phyloP scores from a whole-genome alignment of 2,113 vertebrate species.

The Solenodon paradoxus region DNA sequence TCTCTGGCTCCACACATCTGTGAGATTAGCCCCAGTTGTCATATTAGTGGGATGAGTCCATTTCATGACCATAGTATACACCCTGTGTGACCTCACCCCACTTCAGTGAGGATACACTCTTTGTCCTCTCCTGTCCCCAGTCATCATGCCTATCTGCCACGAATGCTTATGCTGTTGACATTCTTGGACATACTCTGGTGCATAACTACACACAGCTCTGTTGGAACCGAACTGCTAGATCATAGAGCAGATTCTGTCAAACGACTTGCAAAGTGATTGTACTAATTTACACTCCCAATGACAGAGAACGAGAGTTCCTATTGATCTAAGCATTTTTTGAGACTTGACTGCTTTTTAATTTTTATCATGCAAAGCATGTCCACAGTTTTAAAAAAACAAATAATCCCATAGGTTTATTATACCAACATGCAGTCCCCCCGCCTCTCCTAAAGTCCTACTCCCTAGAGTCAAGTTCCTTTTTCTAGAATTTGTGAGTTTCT shows the following conservation, averaged over 20 bases:
- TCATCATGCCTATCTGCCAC: too few relatives aligned
- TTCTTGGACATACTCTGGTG: not conserved
- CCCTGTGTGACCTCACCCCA: not conserved
- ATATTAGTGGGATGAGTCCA: too few relatives aligned
- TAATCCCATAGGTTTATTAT: not conserved
- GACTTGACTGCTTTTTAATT: not conserved
- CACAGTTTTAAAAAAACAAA: not conserved
- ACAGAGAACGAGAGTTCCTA: not conserved
- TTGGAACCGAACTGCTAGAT: not conserved
- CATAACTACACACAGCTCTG: not conserved
- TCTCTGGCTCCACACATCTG: not conserved
- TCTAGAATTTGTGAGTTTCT: not conserved
- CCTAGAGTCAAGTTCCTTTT: not conserved
- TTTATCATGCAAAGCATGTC: not conserved
- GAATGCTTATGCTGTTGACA: not conserved
- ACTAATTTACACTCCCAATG: not conserved
- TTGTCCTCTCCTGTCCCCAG: not conserved
- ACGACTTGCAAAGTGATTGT: not conserved
- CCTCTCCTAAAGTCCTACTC: not conserved
- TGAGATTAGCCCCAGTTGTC: not conserved
- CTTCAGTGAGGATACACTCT: accelerated
- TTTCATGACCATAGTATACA: not conserved
- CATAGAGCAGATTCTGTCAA: not conserved
- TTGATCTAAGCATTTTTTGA: not conserved
- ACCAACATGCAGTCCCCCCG: not conserved